These are phyloP conservation scores for Tetrao urogallus DNA, from an alignment of 2,113 vertebrate species.

Conservation along the genomic window DNA sequence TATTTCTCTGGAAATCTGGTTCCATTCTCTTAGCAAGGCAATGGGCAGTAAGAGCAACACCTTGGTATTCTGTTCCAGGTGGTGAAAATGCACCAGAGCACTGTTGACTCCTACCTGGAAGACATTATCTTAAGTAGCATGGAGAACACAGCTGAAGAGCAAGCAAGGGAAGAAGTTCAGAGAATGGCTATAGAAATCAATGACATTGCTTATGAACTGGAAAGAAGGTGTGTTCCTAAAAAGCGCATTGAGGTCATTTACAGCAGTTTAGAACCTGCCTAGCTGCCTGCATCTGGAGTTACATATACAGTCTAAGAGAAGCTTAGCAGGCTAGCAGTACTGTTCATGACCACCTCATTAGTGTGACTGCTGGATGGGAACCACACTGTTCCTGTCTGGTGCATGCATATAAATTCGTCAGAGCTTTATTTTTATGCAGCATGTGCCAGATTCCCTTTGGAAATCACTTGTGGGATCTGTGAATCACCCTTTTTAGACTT, in stretches of 20 bases:
- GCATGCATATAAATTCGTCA: not conserved
- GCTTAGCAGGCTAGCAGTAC: too few species aligned
- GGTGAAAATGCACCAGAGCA: constrained; percentile 88
- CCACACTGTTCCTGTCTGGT: not conserved
- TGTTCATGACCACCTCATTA: rapidly evolving
- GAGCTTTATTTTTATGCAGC: constrained; percentile 1
- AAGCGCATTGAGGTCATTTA: not conserved
- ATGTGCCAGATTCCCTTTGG: constrained; percentile 26
- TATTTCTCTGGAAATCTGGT: not conserved
- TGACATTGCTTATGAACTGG: constrained; percentile 86
- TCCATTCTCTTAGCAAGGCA: not conserved
- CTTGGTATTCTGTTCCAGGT: constrained; percentile 77
- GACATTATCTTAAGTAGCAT: constrained; percentile 84
- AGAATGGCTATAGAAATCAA: constrained; percentile 86
- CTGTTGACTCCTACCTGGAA: constrained; percentile 91
- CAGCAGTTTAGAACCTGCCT: not conserved
- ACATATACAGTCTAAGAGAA: not conserved
- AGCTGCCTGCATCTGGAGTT: not conserved
- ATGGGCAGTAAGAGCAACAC: not conserved
- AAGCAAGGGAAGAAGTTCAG: constrained; percentile 89
- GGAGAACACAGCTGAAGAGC: constrained; percentile 84
- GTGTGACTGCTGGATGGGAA: constrained; percentile 1
- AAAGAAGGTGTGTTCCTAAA: constrained; percentile 79
- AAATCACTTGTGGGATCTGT: constrained; percentile 38
- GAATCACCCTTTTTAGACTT: constrained; percentile 40